Conservation (phyloP, 2,113 vertebrate species). For the Daboia siamensis region DNA sequence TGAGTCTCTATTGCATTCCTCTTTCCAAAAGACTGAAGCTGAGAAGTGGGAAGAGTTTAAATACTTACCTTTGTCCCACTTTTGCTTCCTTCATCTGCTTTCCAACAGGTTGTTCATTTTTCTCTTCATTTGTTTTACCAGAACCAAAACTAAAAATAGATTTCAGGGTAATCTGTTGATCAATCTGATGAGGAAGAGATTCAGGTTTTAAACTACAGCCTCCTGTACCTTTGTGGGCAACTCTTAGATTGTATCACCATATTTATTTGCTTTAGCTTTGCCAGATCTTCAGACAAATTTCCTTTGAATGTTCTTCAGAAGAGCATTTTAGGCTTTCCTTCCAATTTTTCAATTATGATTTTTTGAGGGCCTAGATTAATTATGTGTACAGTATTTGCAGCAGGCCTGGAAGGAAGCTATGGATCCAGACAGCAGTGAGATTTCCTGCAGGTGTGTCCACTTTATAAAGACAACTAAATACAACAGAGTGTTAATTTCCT, state of each 20-base stretch:
- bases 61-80: background rate
- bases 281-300: constrained; percentile 29
- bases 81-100: background rate
- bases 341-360: constrained; percentile 15
- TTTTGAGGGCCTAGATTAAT: constrained; percentile 25
- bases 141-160: background rate
- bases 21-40: background rate
- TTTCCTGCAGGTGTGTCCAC: constrained; percentile 20
- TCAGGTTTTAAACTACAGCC: background rate
- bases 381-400: constrained; percentile 12
- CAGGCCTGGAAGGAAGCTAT: background rate
- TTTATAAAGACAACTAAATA: constrained; percentile 28
- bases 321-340: constrained; percentile 13
- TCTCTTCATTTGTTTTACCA: background rate
- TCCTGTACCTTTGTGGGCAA: background rate
- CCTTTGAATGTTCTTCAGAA: constrained; percentile 37
- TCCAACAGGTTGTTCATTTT: background rate
- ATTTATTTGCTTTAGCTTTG: constrained; percentile 16
- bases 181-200: background rate
- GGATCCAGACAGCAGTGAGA: constrained; percentile 25
- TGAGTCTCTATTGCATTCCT: background rate
- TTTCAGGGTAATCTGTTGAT: background rate
- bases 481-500: constrained; percentile 30
- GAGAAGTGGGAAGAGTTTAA: background rate
- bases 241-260: background rate